These are phyloP conservation scores for Lethenteron camtschaticum DNA, from an alignment of 2,113 vertebrate genomes.

Conservation along the genomic window DNA sequence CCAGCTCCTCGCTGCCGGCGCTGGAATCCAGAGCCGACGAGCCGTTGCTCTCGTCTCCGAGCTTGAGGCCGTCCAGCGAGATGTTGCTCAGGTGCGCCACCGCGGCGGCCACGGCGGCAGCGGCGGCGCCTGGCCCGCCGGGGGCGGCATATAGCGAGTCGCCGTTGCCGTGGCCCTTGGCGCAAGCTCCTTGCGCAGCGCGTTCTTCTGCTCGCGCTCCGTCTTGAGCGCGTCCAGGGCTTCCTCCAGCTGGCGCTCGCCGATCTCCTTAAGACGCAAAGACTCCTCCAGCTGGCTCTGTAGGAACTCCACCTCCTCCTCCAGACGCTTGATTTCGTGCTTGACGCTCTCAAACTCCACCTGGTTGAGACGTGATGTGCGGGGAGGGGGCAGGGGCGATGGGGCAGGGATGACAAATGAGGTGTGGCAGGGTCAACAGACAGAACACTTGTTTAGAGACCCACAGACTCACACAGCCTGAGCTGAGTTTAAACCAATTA, in stretches of 20 bases:
- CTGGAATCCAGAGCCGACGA: slow-evolving; percentile 53
- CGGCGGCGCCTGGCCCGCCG: no score
- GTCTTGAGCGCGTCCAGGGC: slow-evolving; percentile 73
- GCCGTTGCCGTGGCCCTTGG: slow-evolving; percentile 40
- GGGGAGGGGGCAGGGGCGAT: no score
- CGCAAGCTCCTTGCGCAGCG: slow-evolving; percentile 74
- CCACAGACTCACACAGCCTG: no score
- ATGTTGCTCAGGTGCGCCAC: slow-evolving; percentile 48
- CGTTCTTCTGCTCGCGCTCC: slow-evolving; percentile 87
- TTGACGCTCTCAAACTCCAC: slow-evolving; percentile 95
- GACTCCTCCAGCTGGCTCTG: slow-evolving; percentile 94
- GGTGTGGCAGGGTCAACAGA: no score
- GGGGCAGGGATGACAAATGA: no score
- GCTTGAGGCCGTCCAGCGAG: slow-evolving; percentile 63
- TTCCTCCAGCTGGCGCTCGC: slow-evolving; percentile 72
- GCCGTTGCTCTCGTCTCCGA: slow-evolving; percentile 37
- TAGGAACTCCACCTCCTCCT: slow-evolving; percentile 78
- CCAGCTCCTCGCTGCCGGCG: slow-evolving; percentile 35
- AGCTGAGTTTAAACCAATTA: no score
- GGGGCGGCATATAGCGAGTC: no score
- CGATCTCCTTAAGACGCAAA: slow-evolving; percentile 72
- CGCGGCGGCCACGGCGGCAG: no score
- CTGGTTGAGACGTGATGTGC: slow-evolving; percentile 25
- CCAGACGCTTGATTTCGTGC: slow-evolving; percentile 87
- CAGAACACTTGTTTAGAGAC: no score